Base-by-base conservation (phyloP, 2,797 vertebrate genomes). In the Alauda arvensis region DNA sequence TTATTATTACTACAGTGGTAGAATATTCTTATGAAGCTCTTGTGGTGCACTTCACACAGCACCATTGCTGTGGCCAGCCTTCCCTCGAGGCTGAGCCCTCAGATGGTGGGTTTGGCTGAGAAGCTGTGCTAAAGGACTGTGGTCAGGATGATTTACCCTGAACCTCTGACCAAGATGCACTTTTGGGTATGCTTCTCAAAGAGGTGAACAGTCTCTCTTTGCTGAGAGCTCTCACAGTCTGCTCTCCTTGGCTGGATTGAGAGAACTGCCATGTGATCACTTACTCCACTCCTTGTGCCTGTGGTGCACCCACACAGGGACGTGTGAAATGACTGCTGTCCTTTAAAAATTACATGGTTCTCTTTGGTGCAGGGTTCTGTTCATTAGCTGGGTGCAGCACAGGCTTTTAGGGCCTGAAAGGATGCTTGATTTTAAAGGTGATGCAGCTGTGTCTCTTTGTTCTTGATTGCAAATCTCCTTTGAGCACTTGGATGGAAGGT, bases 361-460 rank as follows among this genome's bases (percentile, higher is more conserved):
- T n/a, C 65, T 61, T 40, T 71, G 68, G 37, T 3, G 6, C 11
- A 11, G 15, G 60, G 33, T 24, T 68, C 10, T 6, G 19, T 72
- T 85, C 12, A 7, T 79, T 46, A 57, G 7, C 29, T 86, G 60
- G 29, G 21, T 52, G 24, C 37, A 84, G 61, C 33, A 39, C 25
- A 45, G 20, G 26, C 40, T 78, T 66, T 80, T 59, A 63, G 42
- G 80, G n/a, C 40, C 37, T 11, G 17, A 66, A 51, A 85, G 24
- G 53, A n/a, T 83, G 53, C 45, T 85, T 60, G 65, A 40, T 79
- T 83, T 45, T 67, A 63, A 59, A 77, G 39, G 88, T 53, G 69
- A 25, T 63, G 49, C 33, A 76, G 62, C 46, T 9, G 12, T 20
- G 20, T 59, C 56, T 79, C 37, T 69, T 74, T 80, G 42, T 56